phyloP scores from a whole-genome alignment of 1,140 invertebrate genomes.

The Araneus ventricosus region DNA sequence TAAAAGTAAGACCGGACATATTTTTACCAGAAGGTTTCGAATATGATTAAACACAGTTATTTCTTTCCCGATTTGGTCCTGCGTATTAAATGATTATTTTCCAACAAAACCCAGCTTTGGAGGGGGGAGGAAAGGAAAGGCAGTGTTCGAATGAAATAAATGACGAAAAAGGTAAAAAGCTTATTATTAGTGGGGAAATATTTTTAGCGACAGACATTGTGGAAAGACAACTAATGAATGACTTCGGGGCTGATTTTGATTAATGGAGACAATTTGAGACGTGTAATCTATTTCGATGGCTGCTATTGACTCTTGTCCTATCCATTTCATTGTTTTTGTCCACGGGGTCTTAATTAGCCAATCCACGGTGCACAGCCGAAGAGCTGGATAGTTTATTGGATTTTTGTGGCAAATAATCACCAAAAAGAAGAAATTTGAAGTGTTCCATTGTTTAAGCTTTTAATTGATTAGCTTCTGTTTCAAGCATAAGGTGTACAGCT shows the following conservation, averaged over 20 bases:
- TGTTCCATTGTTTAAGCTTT: conserved; percentile 26
- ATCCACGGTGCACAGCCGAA: not conserved
- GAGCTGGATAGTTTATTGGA: conserved; percentile 51
- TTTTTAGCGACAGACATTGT: not conserved
- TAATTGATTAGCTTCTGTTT: not conserved
- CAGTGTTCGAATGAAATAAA: conserved; percentile 40
- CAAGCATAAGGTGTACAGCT: not conserved
- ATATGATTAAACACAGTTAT: conserved; percentile 70
- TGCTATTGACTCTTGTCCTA: conserved; percentile 66
- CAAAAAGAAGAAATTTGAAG: conserved; percentile 14
- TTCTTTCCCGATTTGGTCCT: conserved; percentile 34
- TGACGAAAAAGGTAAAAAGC: conserved; percentile 33
- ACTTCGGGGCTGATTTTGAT: conserved; percentile 60
- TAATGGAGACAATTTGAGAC: conserved; percentile 58
- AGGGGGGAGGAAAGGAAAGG: not conserved
- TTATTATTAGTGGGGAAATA: conserved; percentile 59
- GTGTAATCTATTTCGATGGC: conserved; percentile 47
- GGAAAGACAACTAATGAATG: conserved; percentile 64
- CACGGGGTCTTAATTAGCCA: conserved; percentile 39
- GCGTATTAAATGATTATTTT: conserved; percentile 71
- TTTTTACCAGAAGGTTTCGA: conserved; percentile 73
- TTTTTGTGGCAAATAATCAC: conserved; percentile 35
- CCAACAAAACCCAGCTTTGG: not conserved
- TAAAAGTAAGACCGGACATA: conserved; percentile 69
- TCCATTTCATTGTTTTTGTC: conserved; percentile 40